These are phyloP conservation scores for Aphelenchoides bicaudatus DNA, from an alignment of 2,888 invertebrate genomes.

Conservation along the genomic window DNA sequence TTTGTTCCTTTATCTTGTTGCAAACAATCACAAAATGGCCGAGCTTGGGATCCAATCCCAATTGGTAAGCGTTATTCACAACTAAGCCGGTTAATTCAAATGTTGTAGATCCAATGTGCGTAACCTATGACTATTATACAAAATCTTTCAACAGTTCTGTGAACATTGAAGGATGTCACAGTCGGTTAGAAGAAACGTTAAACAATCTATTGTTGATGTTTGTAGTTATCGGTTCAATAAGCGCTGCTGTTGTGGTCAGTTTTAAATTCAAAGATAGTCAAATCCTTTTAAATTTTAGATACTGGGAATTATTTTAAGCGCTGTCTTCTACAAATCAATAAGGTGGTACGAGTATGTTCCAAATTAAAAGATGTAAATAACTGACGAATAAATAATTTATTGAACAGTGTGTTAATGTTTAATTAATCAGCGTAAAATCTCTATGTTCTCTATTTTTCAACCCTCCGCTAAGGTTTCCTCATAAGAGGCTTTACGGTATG, in stretches of 20 bases:
- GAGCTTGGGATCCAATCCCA: constrained; percentile 52
- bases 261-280: neutral
- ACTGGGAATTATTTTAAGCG: neutral
- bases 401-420: too few relatives aligned
- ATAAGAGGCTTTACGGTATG: too few relatives aligned
- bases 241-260: constrained; percentile 1
- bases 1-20: constrained; percentile 56
- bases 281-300: constrained; percentile 8
- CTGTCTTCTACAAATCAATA: constrained; percentile 2
- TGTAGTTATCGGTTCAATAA: constrained; percentile 5
- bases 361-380: too few relatives aligned
- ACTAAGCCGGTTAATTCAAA: too few relatives aligned
- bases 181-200: constrained; percentile 5
- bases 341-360: constrained; percentile 17
- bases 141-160: constrained; percentile 47
- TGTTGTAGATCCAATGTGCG: constrained; percentile 57
- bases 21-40: constrained; percentile 47
- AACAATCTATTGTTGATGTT: constrained; percentile 7
- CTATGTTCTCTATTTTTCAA: too few relatives aligned
- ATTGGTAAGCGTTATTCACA: too few relatives aligned
- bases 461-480: too few relatives aligned
- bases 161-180: constrained; percentile 38
- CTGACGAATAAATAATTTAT: too few relatives aligned
- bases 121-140: constrained; percentile 47
- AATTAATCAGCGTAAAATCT: too few relatives aligned